Evolutionary conservation across 2,888 invertebrate species (phyloP), one percentile per base, ranked within the genome.

Genomic region (Trachelus tabidus): DNA sequence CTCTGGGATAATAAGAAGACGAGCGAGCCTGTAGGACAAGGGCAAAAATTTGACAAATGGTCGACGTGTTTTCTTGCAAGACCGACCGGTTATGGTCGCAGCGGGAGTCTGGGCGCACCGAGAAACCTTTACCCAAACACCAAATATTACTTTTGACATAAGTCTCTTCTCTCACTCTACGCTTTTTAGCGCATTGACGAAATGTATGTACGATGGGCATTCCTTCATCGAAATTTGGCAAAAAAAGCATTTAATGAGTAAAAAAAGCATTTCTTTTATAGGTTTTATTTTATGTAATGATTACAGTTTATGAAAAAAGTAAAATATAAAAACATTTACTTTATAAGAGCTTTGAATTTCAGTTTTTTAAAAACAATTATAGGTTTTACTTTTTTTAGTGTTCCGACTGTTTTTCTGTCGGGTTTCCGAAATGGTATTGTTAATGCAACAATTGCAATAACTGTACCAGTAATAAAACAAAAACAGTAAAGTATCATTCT

Each of bases 21-120:
- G 71, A 76, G 6, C 15, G 23, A 4, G 34, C 34, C 56, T 40
- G 73, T 73, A 30, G 12, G 73, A 76, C n/a, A 35, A 56, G 12
- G 34, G 68, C n/a, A 23, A 74, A 33, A 69, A 74, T 30, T 56
- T 56, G 56, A 56, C 56, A 56, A 56, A 56, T 56, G 56, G 34
- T 69, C 69, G 69, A 69, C 75, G 40, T 77, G 77, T 77, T 75
- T 77, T 77, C 74, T 68, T 77, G 23, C 69, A 71, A 40, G 77
- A 37, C 74, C 69, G 69, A 75, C 77, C 68, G 31, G 73, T 73
- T 69, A 69, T 75, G 40, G 68, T 75, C 77, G 35, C 77, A 77
- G 77, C 75, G 75, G 77, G 77, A 77, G 75, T 75, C 75, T 40
- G 15, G 33, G 12, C 23, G 31, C 56, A 35, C 30, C 31, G 73